These are phyloP conservation scores for Brachymystax lenok DNA, from an alignment of 2,797 vertebrate genomes.

Conservation along the genomic window DNA sequence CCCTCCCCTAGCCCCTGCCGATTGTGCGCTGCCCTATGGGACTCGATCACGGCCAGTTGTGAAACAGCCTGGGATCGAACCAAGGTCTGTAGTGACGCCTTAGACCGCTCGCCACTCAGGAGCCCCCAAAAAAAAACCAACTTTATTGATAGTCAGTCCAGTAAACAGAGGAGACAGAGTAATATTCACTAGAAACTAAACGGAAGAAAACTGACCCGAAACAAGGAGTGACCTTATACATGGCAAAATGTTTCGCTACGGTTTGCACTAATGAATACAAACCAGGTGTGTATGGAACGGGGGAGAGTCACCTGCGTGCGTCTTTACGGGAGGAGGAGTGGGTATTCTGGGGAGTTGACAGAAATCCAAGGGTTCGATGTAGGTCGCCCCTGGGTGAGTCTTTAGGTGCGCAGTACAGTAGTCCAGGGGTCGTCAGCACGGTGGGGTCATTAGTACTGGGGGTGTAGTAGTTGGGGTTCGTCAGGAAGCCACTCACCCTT, in stretches of 20 bases:
- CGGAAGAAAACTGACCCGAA: no score
- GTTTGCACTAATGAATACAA: background rate
- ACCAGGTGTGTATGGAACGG: constrained; percentile 16
- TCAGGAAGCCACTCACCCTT: constrained; percentile 83
- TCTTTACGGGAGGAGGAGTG: constrained; percentile 21
- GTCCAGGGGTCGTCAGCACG: background rate
- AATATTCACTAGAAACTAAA: background rate
- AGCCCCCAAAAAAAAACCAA: no score
- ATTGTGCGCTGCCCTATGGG: no score
- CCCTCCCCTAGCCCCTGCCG: no score
- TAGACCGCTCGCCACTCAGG: no score
- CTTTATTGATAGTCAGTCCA: background rate
- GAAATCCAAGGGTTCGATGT: background rate
- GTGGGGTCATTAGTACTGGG: background rate
- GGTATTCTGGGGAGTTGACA: background rate
- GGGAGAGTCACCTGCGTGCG: constrained; percentile 19
- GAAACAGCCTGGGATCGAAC: no score
- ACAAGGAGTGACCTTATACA: no score
- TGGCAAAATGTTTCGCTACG: no score
- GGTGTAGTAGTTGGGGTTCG: constrained; percentile 4
- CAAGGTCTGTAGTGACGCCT: no score
- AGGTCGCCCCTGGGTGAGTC: background rate
- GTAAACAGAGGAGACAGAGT: background rate
- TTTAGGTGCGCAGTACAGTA: background rate
- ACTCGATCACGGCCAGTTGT: no score